Base-by-base conservation (phyloP, 1,140 invertebrate genomes). In the Drosophila nebulosa region DNA sequence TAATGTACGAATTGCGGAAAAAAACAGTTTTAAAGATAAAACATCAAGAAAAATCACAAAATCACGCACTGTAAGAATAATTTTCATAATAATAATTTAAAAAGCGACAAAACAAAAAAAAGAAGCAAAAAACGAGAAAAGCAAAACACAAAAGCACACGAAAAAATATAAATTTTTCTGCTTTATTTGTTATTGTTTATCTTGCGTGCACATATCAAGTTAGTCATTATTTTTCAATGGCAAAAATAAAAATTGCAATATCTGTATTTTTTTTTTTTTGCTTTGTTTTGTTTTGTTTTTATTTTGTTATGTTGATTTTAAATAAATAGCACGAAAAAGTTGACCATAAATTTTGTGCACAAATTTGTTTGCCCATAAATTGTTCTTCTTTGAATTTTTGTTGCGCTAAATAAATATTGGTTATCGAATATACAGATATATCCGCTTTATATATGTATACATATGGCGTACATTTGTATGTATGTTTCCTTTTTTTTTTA, bases 301-400 rank as follows among this genome's bases (percentile, higher is more conserved):
- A 21, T 3, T 9, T 9, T 9, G 0, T 42, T 18, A 9, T 18
- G 7, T 42, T 18, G 16, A 21, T 46, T 74, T 65, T 24, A 72
- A 81, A 78, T 78, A 81, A 78, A 74, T 78, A 65, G 64, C 72
- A 68, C 62, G 52, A 27, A 74, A 55, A 60, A 50, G 50, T 24
- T 58, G 10, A 55, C 62, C 61, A 73, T 74, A 65, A 73, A 74
- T 73, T 73, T 51, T 72, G 52, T 57, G 3, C 30, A 69, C 24
- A 46, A 27, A 57, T 52, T 51, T 59, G 35, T 59, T 55, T 73
- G 61, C 26, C 36, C 69, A 53, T 74, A 74, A 74, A 24, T 42
- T 55, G 39, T 46, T 21, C 9, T 46, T 46, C 39, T 46, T 16
- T 55, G 22, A n/a, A 55, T 26, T 32, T 55, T 55, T 26, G 12